Conservation (phyloP, 2,113 vertebrate species). For the Ammodramus savannarum region DNA sequence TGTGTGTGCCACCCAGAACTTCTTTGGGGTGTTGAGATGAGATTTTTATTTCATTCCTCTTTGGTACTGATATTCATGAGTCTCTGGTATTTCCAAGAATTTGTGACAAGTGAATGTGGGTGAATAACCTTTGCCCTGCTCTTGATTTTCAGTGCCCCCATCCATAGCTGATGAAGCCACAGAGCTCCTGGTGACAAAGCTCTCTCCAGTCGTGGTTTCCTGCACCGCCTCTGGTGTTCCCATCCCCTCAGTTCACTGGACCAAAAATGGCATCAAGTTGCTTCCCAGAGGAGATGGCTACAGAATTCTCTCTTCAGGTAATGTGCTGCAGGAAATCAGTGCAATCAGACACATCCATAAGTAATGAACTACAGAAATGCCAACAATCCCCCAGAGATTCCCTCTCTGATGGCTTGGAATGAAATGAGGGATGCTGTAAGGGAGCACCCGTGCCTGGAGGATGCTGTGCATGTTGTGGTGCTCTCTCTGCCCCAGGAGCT, state of each 20-base stretch:
- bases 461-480: neutral
- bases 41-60: neutral
- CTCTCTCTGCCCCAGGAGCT: constrained; percentile 73
- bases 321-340: neutral
- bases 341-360: neutral
- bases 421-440: neutral
- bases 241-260: constrained; percentile 85
- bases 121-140: neutral
- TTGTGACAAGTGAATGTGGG: neutral
- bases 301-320: constrained; percentile 88
- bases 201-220: constrained; percentile 83
- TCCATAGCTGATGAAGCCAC: constrained; percentile 92
- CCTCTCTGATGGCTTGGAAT: neutral
- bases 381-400: neutral
- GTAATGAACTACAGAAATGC: neutral
- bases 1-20: neutral
- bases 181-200: constrained; percentile 83
- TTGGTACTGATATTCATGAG: neutral
- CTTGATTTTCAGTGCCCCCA: constrained; percentile 84
- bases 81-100: neutral
- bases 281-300: constrained; percentile 79
- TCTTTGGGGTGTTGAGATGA: neutral
- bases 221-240: constrained; percentile 90
- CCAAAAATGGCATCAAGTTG: constrained; percentile 84
- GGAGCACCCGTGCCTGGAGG: neutral